Conservation (phyloP, 2,888 invertebrate species). For the Andricus curvator region DNA sequence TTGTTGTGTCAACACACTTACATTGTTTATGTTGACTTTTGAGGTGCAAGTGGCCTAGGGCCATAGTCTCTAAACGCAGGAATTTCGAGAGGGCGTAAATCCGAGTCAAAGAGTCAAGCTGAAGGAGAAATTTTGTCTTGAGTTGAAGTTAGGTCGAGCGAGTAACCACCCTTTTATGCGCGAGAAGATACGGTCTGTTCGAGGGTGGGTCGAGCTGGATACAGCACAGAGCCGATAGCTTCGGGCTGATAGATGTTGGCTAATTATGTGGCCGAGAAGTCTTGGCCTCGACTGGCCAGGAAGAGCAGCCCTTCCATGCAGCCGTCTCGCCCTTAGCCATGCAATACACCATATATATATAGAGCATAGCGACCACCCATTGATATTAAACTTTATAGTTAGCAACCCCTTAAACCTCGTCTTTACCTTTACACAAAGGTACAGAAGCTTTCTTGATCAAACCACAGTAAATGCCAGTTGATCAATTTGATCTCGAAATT, state of each 20-base stretch:
- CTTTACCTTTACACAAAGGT: neutral
- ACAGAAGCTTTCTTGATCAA: neutral
- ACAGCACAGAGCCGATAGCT: slow-evolving; percentile 74
- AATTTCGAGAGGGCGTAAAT: slow-evolving; percentile 30
- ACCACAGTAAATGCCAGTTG: no score
- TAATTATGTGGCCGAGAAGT: slow-evolving; percentile 77
- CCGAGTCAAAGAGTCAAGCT: slow-evolving; percentile 25
- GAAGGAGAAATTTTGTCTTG: slow-evolving; percentile 25
- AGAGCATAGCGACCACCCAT: slow-evolving; percentile 67
- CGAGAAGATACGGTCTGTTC: slow-evolving; percentile 57
- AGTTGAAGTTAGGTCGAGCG: slow-evolving; percentile 42
- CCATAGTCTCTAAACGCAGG: neutral
- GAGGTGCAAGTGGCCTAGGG: neutral
- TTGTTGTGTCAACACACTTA: neutral
- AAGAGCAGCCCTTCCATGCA: slow-evolving; percentile 67
- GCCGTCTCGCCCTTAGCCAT: slow-evolving; percentile 62
- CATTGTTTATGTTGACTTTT: slow-evolving; percentile 4
- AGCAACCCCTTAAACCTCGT: slow-evolving; percentile 24
- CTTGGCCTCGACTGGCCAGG: slow-evolving; percentile 67
- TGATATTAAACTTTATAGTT: slow-evolving; percentile 61
- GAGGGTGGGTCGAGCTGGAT: slow-evolving; percentile 70
- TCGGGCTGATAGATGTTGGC: slow-evolving; percentile 78
- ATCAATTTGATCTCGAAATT: no score
- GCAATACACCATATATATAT: slow-evolving; percentile 49
- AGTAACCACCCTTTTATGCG: slow-evolving; percentile 55